Evolutionary conservation across 2,113 vertebrate species (phyloP), one percentile per base, ranked within the genome.

Genomic region (Genyomyrus donnyi): DNA sequence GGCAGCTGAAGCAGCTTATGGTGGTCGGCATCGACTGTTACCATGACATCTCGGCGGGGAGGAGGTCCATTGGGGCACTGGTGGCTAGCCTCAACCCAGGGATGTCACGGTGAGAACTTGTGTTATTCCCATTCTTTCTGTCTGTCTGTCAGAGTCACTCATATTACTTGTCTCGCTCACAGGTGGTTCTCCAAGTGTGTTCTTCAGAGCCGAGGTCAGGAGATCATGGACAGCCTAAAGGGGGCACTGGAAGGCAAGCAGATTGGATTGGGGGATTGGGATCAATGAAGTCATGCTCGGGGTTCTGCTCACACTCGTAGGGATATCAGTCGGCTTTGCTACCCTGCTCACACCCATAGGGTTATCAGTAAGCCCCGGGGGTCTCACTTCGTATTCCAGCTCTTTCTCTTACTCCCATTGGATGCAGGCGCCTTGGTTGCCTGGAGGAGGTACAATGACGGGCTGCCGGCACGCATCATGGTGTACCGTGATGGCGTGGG

Each of bases 121-220:
- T 5, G 27, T 35, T n/a, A 24, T 35, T 50, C 10, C 19, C n/a
- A 17, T 35, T 86, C 58, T 15, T 39, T 9, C 24, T n/a, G 48
- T 66, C 46, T 49, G 3, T 45, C 21, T 66, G 31, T 31, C 8
- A 6, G 3, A 52, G 17, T 48, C 35, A 39, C 35, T 80, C 31
- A 80, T 2, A 80, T 13, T 9, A 58, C 88, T 58, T 91, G 52
- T 42, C 52, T 66, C 90, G 80, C n/a, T 56, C 15, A 35, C 88
- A 99, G 98, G 88, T 99, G 98, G 98, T 99, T 96, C 92, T 99
- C 98, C 0, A 97, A 96, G 90, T 98, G 97, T 35, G 96, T 96
- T 9, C 93, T 99, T 90, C 98, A 99, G 91, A 94, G 95, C 70
- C 95, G 94, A 90, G 97, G 97, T 35, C 98, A 99, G 88, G 98